These are phyloP conservation scores for Parnassius smintheus DNA, from an alignment of 2,888 invertebrate genomes.

Conservation along the genomic window DNA sequence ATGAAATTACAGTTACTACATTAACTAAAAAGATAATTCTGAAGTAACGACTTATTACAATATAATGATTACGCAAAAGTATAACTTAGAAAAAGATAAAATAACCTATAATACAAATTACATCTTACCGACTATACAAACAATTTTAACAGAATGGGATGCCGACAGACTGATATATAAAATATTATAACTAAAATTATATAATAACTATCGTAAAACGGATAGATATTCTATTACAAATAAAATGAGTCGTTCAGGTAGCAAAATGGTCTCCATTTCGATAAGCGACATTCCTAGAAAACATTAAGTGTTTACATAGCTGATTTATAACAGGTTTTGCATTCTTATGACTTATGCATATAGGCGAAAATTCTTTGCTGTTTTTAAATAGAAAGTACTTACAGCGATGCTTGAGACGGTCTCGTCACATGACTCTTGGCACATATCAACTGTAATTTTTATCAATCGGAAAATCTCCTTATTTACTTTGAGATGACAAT, in stretches of 20 bases:
- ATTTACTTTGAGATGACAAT: background rate
- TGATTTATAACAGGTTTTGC: background rate
- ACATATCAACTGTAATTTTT: slow-evolving; percentile 17
- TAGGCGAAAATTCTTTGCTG: slow-evolving; percentile 15
- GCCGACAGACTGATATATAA: too few relatives aligned
- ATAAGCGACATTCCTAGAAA: slow-evolving; percentile 12
- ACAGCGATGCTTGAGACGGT: slow-evolving; percentile 23
- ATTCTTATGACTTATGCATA: background rate
- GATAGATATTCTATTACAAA: too few relatives aligned
- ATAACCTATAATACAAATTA: too few relatives aligned
- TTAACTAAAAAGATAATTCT: too few relatives aligned
- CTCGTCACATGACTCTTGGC: slow-evolving; percentile 22
- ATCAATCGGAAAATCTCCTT: slow-evolving; percentile 14
- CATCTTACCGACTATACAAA: too few relatives aligned
- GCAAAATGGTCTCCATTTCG: background rate
- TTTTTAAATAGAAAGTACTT: slow-evolving; percentile 24
- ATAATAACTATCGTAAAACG: too few relatives aligned
- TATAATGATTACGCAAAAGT: too few relatives aligned
- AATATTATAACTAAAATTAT: too few relatives aligned
- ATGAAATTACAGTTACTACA: too few relatives aligned
- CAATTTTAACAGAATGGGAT: too few relatives aligned
- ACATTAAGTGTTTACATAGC: background rate
- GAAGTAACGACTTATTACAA: too few relatives aligned
- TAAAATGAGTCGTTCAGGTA: background rate
- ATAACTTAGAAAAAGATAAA: too few relatives aligned